These are phyloP conservation scores for Drosophila sordidapex DNA, from an alignment of 2,888 invertebrate genomes.

Conservation along the genomic window DNA sequence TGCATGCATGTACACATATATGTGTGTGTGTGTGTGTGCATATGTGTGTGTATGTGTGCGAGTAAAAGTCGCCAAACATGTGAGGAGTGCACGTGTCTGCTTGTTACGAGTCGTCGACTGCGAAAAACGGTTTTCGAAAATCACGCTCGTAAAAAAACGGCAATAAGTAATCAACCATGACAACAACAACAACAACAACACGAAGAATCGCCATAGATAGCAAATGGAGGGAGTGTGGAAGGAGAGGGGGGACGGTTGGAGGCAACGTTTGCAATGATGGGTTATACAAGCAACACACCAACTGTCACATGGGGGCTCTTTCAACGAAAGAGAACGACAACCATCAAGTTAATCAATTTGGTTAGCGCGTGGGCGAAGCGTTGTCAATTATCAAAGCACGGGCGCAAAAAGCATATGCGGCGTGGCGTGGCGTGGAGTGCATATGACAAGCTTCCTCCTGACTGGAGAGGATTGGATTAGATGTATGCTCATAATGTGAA, in stretches of 20 bases:
- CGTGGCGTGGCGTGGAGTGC: neutral
- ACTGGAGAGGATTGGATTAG: neutral
- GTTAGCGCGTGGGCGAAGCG: slow-evolving; percentile 37
- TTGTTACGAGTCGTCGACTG: neutral
- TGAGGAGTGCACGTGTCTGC: slow-evolving; percentile 1
- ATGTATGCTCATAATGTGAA: neutral
- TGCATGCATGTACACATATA: no score
- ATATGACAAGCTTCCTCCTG: no score
- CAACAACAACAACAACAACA: slow-evolving; percentile 33
- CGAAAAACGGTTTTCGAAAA: neutral
- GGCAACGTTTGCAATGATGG: neutral
- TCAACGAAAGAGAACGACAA: neutral
- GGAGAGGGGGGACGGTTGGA: neutral
- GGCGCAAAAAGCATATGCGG: neutral
- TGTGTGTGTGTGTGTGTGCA: no score
- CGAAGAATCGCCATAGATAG: slow-evolving; percentile 5
- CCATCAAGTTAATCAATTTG: slow-evolving; percentile 49
- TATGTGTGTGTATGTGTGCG: neutral
- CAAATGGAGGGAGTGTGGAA: slow-evolving; percentile 17
- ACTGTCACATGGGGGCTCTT: slow-evolving; percentile 40
- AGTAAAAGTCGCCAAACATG: neutral
- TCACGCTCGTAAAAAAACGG: slow-evolving; percentile 31
- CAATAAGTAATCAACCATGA: slow-evolving; percentile 53
- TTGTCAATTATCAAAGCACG: neutral
- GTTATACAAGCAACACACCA: slow-evolving; percentile 36